Conservation (phyloP, 2,888 invertebrate species). For the Punctoribates punctum region DNA sequence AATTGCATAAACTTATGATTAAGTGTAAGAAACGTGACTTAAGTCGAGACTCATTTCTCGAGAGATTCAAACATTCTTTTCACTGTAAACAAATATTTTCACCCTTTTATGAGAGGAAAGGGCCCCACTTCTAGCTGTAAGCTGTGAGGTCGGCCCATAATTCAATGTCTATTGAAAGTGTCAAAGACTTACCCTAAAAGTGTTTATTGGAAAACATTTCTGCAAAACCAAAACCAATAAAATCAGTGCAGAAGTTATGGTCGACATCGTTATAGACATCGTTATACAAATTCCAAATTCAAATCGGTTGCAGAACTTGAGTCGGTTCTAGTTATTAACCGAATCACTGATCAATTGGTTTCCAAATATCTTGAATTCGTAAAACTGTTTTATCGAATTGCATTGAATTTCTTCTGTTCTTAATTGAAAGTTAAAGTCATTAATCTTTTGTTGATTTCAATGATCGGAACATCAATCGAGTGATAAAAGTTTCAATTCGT, state of each 20-base stretch:
- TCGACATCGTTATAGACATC: not conserved
- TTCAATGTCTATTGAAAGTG: not conserved
- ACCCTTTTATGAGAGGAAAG: not conserved
- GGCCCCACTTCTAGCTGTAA: not conserved
- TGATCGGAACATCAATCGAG: no score
- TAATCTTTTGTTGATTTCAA: no score
- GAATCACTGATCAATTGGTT: no score
- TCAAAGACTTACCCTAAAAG: not conserved
- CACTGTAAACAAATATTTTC: conserved; percentile 13
- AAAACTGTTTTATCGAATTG: no score
- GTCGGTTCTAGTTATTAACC: no score
- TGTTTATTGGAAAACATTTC: not conserved
- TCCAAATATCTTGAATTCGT: no score
- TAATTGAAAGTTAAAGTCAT: no score
- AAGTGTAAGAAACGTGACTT: not conserved
- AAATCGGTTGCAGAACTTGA: no score
- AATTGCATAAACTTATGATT: not conserved
- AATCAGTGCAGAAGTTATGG: not conserved
- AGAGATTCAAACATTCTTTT: not conserved
- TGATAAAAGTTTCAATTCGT: no score
- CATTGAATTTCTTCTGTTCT: no score
- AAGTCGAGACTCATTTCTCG: not conserved
- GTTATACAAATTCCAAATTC: no score
- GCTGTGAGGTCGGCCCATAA: not conserved
- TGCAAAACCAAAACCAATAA: not conserved